phyloP scores from a whole-genome alignment of 2,113 vertebrate genomes.

The Saguinus midas region DNA sequence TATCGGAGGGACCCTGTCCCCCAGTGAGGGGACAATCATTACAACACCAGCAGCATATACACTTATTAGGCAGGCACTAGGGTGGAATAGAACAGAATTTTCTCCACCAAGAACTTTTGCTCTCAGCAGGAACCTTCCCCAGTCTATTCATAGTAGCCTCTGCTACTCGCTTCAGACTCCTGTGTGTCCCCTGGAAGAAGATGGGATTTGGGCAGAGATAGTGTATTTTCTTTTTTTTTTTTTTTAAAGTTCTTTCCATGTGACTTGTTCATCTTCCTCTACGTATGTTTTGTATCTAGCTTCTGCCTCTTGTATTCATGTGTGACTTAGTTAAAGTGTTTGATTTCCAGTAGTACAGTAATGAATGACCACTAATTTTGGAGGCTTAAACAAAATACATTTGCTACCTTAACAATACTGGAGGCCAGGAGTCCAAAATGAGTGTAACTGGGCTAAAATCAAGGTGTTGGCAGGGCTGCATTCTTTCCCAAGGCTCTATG shows the following conservation, averaged over 20 bases:
- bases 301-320: background rate
- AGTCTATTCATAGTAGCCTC: too few relatives aligned
- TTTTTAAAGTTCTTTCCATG: background rate
- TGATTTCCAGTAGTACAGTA: background rate
- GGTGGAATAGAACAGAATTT: background rate
- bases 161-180: background rate
- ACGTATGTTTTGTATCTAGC: too few relatives aligned
- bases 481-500: background rate
- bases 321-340: background rate
- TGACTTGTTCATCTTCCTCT: background rate
- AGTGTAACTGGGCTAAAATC: background rate
- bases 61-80: background rate
- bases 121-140: background rate
- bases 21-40: background rate
- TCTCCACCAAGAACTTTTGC: background rate
- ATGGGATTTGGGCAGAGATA: background rate
- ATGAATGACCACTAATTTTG: background rate
- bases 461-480: background rate
- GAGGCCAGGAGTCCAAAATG: background rate
- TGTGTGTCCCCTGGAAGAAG: background rate
- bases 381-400: background rate
- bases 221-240: background rate
- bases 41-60: background rate
- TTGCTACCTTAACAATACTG: background rate
- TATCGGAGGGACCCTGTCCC: background rate